Conservation (phyloP, 2,113 vertebrate species). For the Gracilinanus agilis region DNA sequence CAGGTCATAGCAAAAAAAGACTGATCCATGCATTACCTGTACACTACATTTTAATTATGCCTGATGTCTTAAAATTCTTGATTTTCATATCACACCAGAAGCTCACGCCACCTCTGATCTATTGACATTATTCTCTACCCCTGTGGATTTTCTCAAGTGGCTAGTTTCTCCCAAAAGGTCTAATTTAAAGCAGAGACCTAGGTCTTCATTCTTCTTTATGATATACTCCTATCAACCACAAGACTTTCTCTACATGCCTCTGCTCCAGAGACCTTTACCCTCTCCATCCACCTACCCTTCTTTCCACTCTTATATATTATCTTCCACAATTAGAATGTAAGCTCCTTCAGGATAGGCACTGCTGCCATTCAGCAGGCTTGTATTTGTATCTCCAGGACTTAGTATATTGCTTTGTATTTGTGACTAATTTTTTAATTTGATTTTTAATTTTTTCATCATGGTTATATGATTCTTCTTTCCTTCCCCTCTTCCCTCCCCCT, state of each 20-base stretch:
- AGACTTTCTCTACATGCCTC: background rate
- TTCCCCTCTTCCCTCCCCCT: too few species aligned
- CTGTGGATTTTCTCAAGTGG: background rate
- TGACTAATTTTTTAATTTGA: background rate
- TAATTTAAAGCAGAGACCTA: background rate
- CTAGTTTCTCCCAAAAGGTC: background rate
- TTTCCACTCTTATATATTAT: background rate
- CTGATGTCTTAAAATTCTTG: background rate
- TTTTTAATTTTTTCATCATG: too few species aligned
- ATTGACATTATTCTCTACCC: background rate
- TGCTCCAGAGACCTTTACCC: background rate
- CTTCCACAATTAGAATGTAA: background rate
- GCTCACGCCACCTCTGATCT: background rate
- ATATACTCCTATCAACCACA: background rate
- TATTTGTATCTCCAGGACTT: background rate
- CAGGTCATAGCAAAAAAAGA: background rate
- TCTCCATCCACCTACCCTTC: background rate
- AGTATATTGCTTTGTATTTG: background rate
- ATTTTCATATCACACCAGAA: background rate
- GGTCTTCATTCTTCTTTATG: background rate
- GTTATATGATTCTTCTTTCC: too few species aligned
- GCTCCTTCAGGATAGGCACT: background rate
- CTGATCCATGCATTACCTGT: background rate
- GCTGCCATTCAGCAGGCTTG: background rate
- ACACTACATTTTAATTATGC: background rate